Base-by-base conservation (phyloP, 2,797 vertebrate genomes). In the Enteromius argenteus region DNA sequence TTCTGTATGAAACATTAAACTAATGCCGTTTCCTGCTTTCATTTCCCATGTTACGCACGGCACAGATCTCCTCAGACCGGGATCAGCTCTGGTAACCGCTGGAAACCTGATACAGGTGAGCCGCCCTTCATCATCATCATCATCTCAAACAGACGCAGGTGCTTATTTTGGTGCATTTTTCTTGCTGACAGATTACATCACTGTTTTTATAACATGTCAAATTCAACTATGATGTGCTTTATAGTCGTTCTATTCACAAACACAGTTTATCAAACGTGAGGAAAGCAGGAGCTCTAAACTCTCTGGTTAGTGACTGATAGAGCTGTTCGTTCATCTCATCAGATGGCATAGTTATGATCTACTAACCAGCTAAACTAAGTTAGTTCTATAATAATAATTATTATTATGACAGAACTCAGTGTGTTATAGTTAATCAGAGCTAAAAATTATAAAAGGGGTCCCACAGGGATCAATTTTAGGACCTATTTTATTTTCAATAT, bases 41-140 rank as follows among this genome's bases (percentile, higher is more conserved):
- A 76, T 68, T 85, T 81, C 87, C 80, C 87, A 83, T 80, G 78
- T 83, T 84, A 76, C 80, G 84, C 68, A 77, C 72, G 84, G 89
- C 67, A 86, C 87, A 96, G 95, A 96, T 96, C 90, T 95, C 95
- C 15, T 90, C 94, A 0, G 95, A 95, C 92, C 91, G 80, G 89
- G 95, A 95, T 77, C 94, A 95, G 90, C 94, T 95, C 75, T 95
- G 94, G 94, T 96, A 93, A 94, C 87, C 64, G 46, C 88, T 79
- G 86, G 88, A 88, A 76, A 75, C 49, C 8, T 73, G 89, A 82
- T 87, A 83, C 90, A 93, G 94, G 94, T 94, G 90, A 93, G 83
- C 3, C 1, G 42, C 9, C 23, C 27, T 69, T 23, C 71, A 0
- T 46, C 69, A 19, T 21, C 71, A 21, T 51, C 71, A 19, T 72